Evolutionary conservation across 2,797 vertebrate genomes (phyloP).

Genomic region (Gallinago solitaria): DNA sequence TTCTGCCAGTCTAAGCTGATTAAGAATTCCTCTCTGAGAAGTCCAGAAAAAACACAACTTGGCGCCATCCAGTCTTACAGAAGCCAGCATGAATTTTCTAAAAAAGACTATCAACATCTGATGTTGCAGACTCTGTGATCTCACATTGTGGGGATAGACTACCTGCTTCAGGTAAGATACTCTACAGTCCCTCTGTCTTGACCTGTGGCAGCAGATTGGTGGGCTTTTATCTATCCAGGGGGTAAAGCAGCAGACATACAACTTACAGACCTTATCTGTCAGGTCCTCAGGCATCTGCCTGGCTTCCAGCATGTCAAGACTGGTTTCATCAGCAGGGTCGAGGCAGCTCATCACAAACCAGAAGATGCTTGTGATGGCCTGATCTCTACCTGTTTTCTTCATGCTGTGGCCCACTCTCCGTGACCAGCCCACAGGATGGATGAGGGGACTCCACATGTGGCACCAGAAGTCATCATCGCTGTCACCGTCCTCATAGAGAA

Average conservation of each 20-base stretch:
- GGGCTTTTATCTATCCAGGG: neutral
- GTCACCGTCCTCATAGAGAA: conserved; percentile 88
- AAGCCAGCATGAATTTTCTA: neutral
- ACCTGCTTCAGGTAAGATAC: neutral
- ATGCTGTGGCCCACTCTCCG: conserved; percentile 88
- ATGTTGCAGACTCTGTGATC: neutral
- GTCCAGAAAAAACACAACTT: neutral
- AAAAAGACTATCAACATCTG: neutral
- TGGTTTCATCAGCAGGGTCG: neutral
- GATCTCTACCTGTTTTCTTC: conserved; percentile 79
- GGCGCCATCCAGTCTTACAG: neutral
- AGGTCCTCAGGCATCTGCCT: neutral
- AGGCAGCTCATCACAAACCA: neutral
- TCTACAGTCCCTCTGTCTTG: neutral
- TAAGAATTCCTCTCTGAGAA: neutral
- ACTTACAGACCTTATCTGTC: neutral
- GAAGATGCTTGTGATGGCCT: neutral
- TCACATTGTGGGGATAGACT: neutral
- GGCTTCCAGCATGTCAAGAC: neutral
- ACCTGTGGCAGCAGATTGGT: neutral
- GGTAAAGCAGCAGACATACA: neutral
- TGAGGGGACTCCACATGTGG: conserved; percentile 91
- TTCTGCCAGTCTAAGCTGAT: neutral
- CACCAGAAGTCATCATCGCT: conserved; percentile 90
- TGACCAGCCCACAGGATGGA: conserved; percentile 95